A percentile compares a stretch with the other conserved stretches of the same genome.
phyloP scores from a whole-genome alignment of 2,113 vertebrate genomes.

The Neotoma lepida region DNA sequence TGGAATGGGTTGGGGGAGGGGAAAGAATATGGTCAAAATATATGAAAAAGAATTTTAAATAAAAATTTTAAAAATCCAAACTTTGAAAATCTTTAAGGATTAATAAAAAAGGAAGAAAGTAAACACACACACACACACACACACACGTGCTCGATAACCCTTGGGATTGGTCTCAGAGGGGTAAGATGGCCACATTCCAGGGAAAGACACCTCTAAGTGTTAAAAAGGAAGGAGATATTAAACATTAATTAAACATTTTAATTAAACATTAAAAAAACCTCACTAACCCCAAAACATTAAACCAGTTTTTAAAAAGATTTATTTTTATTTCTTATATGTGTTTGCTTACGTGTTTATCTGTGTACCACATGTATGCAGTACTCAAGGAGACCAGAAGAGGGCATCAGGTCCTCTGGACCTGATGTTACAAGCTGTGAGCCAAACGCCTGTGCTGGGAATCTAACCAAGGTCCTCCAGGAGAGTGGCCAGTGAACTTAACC shows the following conservation, averaged over 20 bases:
- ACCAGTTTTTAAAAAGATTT: background rate
- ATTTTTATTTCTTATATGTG: background rate
- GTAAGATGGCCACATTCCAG: background rate
- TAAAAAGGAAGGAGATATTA: background rate
- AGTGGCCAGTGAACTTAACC: too few relatives aligned
- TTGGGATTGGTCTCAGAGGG: background rate
- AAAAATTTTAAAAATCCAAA: background rate
- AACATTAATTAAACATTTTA: too few relatives aligned
- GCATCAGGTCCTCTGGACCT: too few relatives aligned
- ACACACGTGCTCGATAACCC: background rate
- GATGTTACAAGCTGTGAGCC: background rate
- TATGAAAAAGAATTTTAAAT: background rate
- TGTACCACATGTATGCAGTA: background rate
- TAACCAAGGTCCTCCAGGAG: background rate
- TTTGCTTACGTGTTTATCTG: background rate
- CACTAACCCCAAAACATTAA: background rate
- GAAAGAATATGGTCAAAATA: background rate
- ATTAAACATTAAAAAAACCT: background rate
- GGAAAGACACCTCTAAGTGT: background rate
- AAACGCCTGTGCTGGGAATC: background rate
- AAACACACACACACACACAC: background rate
- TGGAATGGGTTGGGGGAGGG: background rate
- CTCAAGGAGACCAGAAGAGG: background rate
- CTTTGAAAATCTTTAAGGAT: background rate
- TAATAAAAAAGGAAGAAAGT: background rate